Conservation (phyloP, 2,113 vertebrate species). For the Heterotis niloticus region DNA sequence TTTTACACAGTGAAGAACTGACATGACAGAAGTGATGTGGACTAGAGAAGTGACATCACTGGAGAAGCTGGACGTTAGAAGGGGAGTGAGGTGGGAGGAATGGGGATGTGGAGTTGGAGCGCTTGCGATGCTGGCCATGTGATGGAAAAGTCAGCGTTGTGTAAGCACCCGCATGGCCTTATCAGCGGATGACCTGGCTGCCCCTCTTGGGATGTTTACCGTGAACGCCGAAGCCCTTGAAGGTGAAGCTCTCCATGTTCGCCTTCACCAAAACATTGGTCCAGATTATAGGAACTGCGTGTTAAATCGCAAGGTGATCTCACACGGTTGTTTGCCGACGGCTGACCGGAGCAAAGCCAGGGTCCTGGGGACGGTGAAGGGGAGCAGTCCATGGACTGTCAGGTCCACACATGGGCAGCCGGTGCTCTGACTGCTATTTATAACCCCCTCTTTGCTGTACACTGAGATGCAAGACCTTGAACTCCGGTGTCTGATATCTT, state of each 20-base stretch:
- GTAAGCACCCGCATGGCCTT: neutral
- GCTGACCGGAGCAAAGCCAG: conserved; percentile 24
- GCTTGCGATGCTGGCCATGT: too few species aligned
- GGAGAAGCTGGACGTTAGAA: neutral
- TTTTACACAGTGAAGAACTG: neutral
- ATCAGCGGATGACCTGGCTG: neutral
- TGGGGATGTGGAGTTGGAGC: neutral
- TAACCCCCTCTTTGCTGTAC: conserved; percentile 37
- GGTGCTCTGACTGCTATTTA: conserved; percentile 42
- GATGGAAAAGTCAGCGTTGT: neutral
- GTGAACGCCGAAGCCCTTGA: too few species aligned
- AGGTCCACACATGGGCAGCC: conserved; percentile 34
- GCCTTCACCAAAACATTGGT: neutral
- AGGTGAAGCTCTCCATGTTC: too few species aligned
- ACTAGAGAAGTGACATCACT: neutral
- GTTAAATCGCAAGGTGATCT: neutral
- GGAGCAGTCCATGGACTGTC: conserved; percentile 24
- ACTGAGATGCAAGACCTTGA: conserved; percentile 32
- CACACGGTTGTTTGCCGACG: neutral
- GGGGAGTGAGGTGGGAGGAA: neutral
- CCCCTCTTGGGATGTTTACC: neutral
- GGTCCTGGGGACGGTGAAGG: conserved; percentile 34
- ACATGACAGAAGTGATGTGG: neutral
- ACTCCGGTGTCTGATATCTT: conserved; percentile 24
- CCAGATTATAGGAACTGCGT: neutral